Base-by-base conservation (phyloP, 92 coral and sea anemone species). In the Zoanthus gigantus region DNA sequence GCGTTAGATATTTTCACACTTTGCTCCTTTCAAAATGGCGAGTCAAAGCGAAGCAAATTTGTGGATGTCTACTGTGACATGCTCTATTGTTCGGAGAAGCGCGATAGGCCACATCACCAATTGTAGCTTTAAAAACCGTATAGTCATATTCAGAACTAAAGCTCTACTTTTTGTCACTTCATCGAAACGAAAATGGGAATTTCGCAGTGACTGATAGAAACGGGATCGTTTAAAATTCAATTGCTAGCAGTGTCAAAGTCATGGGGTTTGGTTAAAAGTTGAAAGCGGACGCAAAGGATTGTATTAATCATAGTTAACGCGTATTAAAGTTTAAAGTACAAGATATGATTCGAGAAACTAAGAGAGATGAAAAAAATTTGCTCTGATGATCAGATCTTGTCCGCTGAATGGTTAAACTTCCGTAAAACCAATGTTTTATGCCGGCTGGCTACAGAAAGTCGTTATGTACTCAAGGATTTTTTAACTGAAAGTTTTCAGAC, bases 381-480 rank as follows among this genome's bases (percentile, higher is more conserved):
- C 30, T 23, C n/a, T 63, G 31, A 2, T 13, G 15, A 29, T 13
- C 69, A 11, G 69, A 3, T 17, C 69, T 9, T 69, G 46, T 30
- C 8, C 4, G 16, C 74, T 8, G 17, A 32, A 69, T 14, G n/a
- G 31, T 11, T 11, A 34, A 29, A 28, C 28, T 30, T 6, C 67
- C 29, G 47, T 83, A 67, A 83, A 75, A 77, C 78, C 30, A 74
- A 56, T 31, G 57, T 61, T 76, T 17, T 76, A 44, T 75, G 85
- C 65, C 72, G 77, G 86, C 72, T 58, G 83, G 72, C 72, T 45
- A 0, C 13, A 79, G 47, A 47, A 71, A 79, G 82, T 75, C 84
- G 74, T 78, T 71, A 57, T 37, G 63, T 60, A 46, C 46, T 78
- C 73, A 67, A 56, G 72, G 66, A 87, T 79, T 45, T 14, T 31